These are phyloP conservation scores for Phrynocephalus vlangalii DNA, from an alignment of 2,797 vertebrate genomes.

Conservation along the genomic window DNA sequence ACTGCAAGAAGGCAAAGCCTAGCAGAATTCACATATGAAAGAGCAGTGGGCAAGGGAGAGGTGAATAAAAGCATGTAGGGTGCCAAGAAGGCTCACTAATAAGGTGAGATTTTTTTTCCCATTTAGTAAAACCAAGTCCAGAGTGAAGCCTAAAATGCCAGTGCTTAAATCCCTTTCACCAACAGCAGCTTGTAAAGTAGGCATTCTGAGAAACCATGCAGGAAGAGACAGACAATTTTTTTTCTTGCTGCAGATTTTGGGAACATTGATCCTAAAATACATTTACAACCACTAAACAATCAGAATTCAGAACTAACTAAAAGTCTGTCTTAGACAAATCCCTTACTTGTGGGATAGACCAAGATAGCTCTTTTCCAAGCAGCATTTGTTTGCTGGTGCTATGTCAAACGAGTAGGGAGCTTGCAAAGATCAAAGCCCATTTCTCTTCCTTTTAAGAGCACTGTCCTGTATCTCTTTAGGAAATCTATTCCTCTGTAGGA, in stretches of 20 bases:
- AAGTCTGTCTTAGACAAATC: background rate
- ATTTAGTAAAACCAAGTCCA: background rate
- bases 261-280: background rate
- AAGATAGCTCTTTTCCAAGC: background rate
- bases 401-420: too few relatives aligned
- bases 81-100: background rate
- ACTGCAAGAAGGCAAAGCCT: background rate
- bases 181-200: background rate
- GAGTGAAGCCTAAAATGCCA: background rate
- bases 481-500: too few relatives aligned
- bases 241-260: too few relatives aligned
- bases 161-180: conserved; percentile 10
- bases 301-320: background rate
- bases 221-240: background rate
- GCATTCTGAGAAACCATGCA: conserved; percentile 10
- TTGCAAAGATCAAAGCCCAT: too few relatives aligned
- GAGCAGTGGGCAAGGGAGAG: background rate
- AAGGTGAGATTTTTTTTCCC: background rate
- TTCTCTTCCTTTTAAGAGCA: too few relatives aligned
- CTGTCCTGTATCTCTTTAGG: too few relatives aligned
- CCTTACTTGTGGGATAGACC: background rate
- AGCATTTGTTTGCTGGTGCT: background rate
- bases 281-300: background rate
- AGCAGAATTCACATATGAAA: background rate
- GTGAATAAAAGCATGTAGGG: accelerated